These are phyloP conservation scores for Lysandra bellargus DNA, from an alignment of 2,888 invertebrate species.

Conservation along the genomic window DNA sequence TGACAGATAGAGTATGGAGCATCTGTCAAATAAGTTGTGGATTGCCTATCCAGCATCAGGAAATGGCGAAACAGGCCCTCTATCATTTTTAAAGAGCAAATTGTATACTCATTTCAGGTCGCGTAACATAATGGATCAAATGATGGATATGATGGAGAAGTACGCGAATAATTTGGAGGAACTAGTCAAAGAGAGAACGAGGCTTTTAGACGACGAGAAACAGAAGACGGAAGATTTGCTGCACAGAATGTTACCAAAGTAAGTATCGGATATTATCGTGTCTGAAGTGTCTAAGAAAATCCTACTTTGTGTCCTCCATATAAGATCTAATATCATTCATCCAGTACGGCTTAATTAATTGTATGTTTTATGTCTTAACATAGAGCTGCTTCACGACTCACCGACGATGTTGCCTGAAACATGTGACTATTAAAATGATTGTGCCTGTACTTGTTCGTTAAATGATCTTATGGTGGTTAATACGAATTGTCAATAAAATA, in stretches of 20 bases:
- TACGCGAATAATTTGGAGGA: slow-evolving; percentile 97
- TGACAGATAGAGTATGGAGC: too few species aligned
- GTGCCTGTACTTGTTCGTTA: slow-evolving; percentile 23
- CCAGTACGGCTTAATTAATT: slow-evolving; percentile 47
- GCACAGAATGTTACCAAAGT: slow-evolving; percentile 96
- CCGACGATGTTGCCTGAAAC: slow-evolving; percentile 27
- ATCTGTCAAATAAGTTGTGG: too few species aligned
- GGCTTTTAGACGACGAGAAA: slow-evolving; percentile 93
- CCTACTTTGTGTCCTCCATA: slow-evolving; percentile 41
- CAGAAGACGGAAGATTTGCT: slow-evolving; percentile 94
- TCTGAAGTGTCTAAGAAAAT: slow-evolving; percentile 32
- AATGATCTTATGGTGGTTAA: slow-evolving; percentile 14
- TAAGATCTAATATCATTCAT: slow-evolving; percentile 45
- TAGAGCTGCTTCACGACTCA: slow-evolving; percentile 31
- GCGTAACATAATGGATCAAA: slow-evolving; percentile 96
- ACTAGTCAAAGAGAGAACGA: slow-evolving; percentile 94
- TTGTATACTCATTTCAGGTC: slow-evolving; percentile 74
- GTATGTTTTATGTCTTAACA: slow-evolving; percentile 51
- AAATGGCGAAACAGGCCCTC: too few species aligned
- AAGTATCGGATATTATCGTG: slow-evolving; percentile 53
- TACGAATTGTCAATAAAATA: background rate
- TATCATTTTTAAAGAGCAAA: background rate
- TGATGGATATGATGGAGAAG: slow-evolving; percentile 99
- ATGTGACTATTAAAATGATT: slow-evolving; percentile 9
- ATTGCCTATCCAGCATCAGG: too few species aligned